phyloP scores from a whole-genome alignment of 2,888 invertebrate species.

The Mycalesis mineus region DNA sequence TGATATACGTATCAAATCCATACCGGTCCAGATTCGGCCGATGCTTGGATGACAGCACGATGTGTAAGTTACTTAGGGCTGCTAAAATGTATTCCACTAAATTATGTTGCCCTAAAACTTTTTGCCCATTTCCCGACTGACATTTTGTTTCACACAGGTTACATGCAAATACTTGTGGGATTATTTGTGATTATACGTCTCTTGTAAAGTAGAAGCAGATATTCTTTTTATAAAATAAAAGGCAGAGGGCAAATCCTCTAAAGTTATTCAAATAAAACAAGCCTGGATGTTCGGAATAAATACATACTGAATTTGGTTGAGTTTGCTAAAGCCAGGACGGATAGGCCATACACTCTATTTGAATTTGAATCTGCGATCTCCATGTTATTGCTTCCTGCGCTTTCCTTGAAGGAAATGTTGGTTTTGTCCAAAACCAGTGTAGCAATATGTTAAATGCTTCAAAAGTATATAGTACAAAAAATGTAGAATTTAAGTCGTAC shows the following conservation, averaged over 20 bases:
- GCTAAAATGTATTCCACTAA: no score
- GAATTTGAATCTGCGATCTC: constrained; percentile 59
- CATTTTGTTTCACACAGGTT: no score
- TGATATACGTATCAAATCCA: no score
- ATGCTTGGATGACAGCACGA: no score
- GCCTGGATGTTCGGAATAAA: constrained; percentile 66
- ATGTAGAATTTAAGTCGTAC: no score
- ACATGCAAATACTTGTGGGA: no score
- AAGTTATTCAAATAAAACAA: constrained; percentile 68
- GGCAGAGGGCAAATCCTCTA: constrained; percentile 46
- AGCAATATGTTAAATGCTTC: no score
- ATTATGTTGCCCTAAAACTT: no score
- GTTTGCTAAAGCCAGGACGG: constrained; percentile 59
- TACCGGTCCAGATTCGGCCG: no score
- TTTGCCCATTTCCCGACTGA: no score
- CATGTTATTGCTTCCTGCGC: constrained; percentile 56
- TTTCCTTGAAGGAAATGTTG: neutral
- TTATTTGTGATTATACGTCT: neutral
- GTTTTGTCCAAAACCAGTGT: neutral
- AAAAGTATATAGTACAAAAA: no score
- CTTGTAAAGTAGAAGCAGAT: neutral
- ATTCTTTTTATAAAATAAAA: neutral
- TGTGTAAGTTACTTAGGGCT: no score
- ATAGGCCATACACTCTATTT: constrained; percentile 63
- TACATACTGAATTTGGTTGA: constrained; percentile 76